Evolutionary conservation across 1,140 invertebrate genomes (phyloP).

Genomic region (Heliconius melpomene): DNA sequence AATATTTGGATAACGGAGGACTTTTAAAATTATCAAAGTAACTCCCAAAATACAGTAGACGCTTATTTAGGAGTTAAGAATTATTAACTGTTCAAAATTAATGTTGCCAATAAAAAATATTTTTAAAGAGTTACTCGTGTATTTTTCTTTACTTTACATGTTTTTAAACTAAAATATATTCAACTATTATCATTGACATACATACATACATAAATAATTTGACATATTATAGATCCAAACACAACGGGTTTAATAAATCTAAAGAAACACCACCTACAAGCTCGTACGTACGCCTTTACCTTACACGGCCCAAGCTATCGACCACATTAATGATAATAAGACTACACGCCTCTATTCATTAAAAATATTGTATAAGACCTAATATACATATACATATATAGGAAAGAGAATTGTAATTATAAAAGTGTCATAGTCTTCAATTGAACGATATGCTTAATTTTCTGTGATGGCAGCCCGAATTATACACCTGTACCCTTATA

Average conservation of each 20-base stretch:
- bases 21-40: background rate
- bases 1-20: background rate
- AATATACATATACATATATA: conserved; percentile 64
- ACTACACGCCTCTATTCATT: conserved; percentile 52
- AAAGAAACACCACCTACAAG: conserved; percentile 44
- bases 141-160: background rate
- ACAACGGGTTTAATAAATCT: conserved; percentile 24
- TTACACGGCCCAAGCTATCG: conserved; percentile 44
- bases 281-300: conserved; percentile 44
- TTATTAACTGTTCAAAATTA: too few species aligned
- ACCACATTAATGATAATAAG: conserved; percentile 29
- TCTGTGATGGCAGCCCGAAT: conserved; percentile 71
- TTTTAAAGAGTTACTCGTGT: background rate
- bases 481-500: conserved; percentile 43
- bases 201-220: conserved; percentile 1
- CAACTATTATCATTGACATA: background rate
- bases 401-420: conserved; percentile 76
- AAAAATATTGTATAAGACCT: conserved; percentile 77
- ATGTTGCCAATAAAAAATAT: too few species aligned
- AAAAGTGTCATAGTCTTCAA: conserved; percentile 75
- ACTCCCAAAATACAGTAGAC: background rate
- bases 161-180: background rate
- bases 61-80: too few species aligned
- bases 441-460: conserved; percentile 79
- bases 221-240: conserved; percentile 6